phyloP scores from a whole-genome alignment of 2,113 vertebrate species.

The Alectura lathami region DNA sequence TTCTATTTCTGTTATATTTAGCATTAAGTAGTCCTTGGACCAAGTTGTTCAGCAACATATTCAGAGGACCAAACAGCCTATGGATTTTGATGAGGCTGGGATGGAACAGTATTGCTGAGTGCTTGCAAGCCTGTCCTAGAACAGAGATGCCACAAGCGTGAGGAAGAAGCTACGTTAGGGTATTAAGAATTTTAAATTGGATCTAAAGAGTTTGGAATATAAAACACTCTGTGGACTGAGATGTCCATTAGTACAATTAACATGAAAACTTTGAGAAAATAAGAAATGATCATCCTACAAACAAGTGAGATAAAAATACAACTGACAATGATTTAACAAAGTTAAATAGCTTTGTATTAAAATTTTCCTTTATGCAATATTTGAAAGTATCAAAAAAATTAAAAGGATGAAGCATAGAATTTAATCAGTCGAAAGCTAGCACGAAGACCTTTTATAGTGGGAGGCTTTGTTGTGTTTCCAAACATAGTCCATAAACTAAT shows the following conservation, averaged over 20 bases:
- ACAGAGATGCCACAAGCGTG: not conserved
- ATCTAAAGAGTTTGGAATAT: not conserved
- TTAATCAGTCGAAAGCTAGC: not conserved
- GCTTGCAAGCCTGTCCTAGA: not conserved
- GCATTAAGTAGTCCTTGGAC: not conserved
- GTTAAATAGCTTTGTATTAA: not conserved
- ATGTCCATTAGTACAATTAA: not conserved
- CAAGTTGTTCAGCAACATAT: not conserved
- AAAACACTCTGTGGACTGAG: not conserved
- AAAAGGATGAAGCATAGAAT: not conserved
- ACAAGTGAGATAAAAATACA: not conserved
- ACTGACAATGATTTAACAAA: not conserved
- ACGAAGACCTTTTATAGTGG: not conserved
- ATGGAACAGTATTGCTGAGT: not conserved
- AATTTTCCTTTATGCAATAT: not conserved
- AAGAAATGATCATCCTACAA: not conserved
- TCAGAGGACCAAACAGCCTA: not conserved
- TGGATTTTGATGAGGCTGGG: not conserved
- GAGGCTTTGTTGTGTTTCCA: not conserved
- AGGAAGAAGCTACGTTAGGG: not conserved
- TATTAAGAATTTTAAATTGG: not conserved
- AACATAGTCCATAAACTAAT: not conserved
- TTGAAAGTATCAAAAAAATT: not conserved
- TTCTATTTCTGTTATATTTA: not conserved
- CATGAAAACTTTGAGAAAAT: not conserved